A percentile compares a stretch with the other conserved stretches of the same genome.
Evolutionary conservation across 2,888 invertebrate genomes (phyloP).

Genomic region (Cyclophora albipunctata): DNA sequence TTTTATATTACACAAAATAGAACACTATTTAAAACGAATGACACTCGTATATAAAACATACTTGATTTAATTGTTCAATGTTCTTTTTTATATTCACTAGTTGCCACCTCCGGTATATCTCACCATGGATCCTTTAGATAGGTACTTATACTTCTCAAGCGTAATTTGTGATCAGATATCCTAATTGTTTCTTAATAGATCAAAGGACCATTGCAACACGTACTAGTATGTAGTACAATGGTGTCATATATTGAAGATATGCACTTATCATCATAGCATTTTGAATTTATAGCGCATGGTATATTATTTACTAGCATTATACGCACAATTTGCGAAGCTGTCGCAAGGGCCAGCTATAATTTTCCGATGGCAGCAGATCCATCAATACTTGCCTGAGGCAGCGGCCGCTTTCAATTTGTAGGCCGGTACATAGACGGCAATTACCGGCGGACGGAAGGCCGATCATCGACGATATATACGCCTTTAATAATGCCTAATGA

Average conservation of each 20-base stretch:
- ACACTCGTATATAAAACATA: too few relatives aligned
- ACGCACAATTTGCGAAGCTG: slow-evolving; percentile 75
- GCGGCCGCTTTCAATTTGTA: slow-evolving; percentile 74
- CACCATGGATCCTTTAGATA: too few relatives aligned
- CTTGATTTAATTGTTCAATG: too few relatives aligned
- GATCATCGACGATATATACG: slow-evolving; percentile 69
- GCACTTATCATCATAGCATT: slow-evolving; percentile 42
- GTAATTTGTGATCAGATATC: too few relatives aligned
- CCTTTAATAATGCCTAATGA: slow-evolving; percentile 74
- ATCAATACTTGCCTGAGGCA: slow-evolving; percentile 69
- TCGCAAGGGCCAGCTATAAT: slow-evolving; percentile 72
- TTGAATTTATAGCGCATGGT: slow-evolving; percentile 61
- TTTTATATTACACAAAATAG: too few relatives aligned
- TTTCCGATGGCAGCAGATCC: slow-evolving; percentile 72
- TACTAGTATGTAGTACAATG: too few relatives aligned
- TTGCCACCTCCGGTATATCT: too few relatives aligned
- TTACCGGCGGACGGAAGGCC: slow-evolving; percentile 70
- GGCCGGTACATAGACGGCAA: slow-evolving; percentile 68
- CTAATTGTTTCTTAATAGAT: too few relatives aligned
- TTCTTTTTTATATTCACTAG: too few relatives aligned
- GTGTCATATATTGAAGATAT: slow-evolving; percentile 32
- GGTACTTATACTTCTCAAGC: too few relatives aligned
- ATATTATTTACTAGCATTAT: slow-evolving; percentile 74
- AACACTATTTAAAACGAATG: too few relatives aligned
- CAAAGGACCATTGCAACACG: too few relatives aligned